These are phyloP conservation scores for Triplophysa tibetana DNA, from an alignment of 2,113 vertebrate species.

Conservation along the genomic window DNA sequence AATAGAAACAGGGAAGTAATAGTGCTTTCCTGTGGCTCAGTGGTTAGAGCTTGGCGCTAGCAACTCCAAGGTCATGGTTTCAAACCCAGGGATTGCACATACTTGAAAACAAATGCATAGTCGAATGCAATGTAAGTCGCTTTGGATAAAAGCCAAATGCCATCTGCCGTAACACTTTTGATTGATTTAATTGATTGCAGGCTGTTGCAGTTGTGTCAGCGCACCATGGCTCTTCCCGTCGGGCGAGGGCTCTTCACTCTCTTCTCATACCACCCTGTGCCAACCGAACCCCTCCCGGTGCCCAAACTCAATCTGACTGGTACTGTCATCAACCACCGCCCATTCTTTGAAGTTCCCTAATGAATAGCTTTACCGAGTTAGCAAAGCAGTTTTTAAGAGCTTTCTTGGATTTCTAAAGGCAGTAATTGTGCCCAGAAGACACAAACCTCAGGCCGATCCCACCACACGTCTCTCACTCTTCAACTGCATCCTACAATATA, in stretches of 20 bases:
- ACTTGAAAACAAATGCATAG: no score
- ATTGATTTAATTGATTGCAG: constrained; percentile 62
- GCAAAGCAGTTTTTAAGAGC: not conserved
- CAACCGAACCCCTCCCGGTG: constrained; percentile 91
- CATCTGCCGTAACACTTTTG: no score
- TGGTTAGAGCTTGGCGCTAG: no score
- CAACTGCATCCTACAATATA: not conserved
- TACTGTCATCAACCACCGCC: constrained; percentile 57
- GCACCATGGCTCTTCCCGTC: constrained; percentile 94
- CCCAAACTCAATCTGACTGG: constrained; percentile 96
- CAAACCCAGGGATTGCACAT: no score
- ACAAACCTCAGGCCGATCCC: not conserved
- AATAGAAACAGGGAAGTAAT: no score
- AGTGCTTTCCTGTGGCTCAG: no score
- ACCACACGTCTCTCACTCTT: constrained; percentile 16
- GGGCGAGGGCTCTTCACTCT: constrained; percentile 97
- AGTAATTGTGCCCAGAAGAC: not conserved
- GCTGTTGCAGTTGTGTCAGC: constrained; percentile 90
- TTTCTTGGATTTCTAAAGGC: not conserved
- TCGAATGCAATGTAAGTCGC: no score
- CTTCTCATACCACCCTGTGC: constrained; percentile 94
- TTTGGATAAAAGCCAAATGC: no score
- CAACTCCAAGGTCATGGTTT: no score
- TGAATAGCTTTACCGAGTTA: not conserved
- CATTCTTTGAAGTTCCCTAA: constrained; percentile 1